A percentile compares a stretch with the other conserved stretches of the same genome.
phyloP scores from a whole-genome alignment of 1,140 invertebrate genomes.

The Drosophila kepulauana region DNA sequence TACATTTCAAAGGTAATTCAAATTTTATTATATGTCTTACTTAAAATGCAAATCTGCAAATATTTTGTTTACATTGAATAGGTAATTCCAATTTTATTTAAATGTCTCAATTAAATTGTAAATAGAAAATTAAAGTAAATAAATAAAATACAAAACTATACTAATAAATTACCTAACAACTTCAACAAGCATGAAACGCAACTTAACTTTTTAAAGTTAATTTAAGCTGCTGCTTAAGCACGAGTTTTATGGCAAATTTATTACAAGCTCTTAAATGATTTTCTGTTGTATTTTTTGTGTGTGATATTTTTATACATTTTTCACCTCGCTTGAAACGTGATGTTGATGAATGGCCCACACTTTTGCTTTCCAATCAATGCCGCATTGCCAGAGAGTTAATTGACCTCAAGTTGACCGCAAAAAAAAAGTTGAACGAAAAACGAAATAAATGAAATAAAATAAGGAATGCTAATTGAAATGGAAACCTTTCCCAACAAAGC shows the following conservation, averaged over 20 bases:
- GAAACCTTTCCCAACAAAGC: slow-evolving; percentile 51
- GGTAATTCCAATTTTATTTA: too few relatives aligned
- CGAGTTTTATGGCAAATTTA: slow-evolving; percentile 33
- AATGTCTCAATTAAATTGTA: too few relatives aligned
- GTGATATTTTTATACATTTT: slow-evolving; percentile 18
- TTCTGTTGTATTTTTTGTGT: neutral
- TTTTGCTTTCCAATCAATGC: slow-evolving; percentile 71
- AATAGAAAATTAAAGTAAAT: too few relatives aligned
- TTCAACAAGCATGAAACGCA: neutral
- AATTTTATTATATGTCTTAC: too few relatives aligned
- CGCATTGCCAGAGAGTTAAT: slow-evolving; percentile 50
- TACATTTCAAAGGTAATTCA: too few relatives aligned
- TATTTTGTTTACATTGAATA: too few relatives aligned
- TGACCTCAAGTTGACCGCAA: slow-evolving; percentile 71
- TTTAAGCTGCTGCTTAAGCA: neutral
- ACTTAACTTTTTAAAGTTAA: neutral
- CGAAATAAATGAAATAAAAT: neutral
- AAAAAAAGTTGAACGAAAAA: slow-evolving; percentile 5
- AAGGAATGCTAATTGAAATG: slow-evolving; percentile 66
- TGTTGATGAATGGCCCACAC: slow-evolving; percentile 46
- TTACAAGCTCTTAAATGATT: slow-evolving; percentile 8
- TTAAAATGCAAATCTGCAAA: too few relatives aligned
- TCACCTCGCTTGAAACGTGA: slow-evolving; percentile 28
- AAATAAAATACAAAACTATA: too few relatives aligned
- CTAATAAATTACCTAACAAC: too few relatives aligned